Evolutionary conservation across 2,113 vertebrate genomes (phyloP).

Genomic region (Thamnophis sirtalis): DNA sequence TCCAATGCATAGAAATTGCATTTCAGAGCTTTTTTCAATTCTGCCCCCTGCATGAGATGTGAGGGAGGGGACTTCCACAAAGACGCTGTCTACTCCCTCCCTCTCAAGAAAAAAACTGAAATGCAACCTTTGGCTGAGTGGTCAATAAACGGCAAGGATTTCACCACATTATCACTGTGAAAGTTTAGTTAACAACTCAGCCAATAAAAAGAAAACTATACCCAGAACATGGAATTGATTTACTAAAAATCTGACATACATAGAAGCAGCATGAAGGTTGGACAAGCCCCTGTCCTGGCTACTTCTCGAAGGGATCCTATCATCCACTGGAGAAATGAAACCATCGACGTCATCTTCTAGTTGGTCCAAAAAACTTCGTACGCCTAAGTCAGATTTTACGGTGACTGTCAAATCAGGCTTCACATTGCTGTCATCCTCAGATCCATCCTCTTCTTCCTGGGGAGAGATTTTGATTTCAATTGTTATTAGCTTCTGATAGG

Average conservation of each 20-base stretch:
- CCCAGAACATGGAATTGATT: not conserved
- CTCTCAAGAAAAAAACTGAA: not conserved
- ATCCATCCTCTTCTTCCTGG: slow-evolving; percentile 92
- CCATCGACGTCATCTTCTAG: slow-evolving; percentile 86
- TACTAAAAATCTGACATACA: slow-evolving; percentile 70
- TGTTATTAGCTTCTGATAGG: not conserved
- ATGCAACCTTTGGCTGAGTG: not conserved
- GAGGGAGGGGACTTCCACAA: not conserved
- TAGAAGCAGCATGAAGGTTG: slow-evolving; percentile 91
- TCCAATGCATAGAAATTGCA: not conserved
- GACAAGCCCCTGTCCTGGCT: slow-evolving; percentile 86
- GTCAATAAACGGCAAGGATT: not conserved
- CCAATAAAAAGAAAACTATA: not conserved
- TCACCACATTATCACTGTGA: not conserved
- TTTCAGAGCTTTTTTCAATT: not conserved
- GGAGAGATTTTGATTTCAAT: slow-evolving; percentile 29
- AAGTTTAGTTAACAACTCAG: not conserved
- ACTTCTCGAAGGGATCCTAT: slow-evolving; percentile 78
- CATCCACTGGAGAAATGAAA: slow-evolving; percentile 91
- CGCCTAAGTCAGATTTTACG: slow-evolving; percentile 74
- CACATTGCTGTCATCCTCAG: slow-evolving; percentile 79
- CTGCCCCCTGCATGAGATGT: not conserved
- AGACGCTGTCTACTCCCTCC: not conserved
- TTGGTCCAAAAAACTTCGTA: slow-evolving; percentile 84
- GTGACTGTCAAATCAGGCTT: slow-evolving; percentile 76